Percentiles rank a stretch among this genome's conserved stretches.
phyloP scores from a whole-genome alignment of 2,888 invertebrate species.

The Agrotis ipsilon region DNA sequence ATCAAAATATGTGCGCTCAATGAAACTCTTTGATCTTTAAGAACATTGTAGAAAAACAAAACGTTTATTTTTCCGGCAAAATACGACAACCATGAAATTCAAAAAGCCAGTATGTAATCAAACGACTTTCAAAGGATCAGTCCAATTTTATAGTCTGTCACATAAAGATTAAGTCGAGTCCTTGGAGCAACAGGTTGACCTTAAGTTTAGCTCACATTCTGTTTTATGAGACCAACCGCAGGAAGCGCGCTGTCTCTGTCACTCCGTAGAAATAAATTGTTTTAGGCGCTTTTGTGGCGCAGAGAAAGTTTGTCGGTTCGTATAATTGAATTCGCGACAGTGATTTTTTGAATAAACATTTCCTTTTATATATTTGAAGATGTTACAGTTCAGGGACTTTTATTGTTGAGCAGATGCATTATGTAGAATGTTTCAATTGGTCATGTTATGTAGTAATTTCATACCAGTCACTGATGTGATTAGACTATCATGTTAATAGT shows the following conservation, averaged over 20 bases:
- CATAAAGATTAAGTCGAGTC: slow-evolving; percentile 27
- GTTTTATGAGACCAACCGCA: slow-evolving; percentile 12
- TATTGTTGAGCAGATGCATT: background rate
- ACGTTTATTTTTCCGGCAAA: background rate
- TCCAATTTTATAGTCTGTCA: slow-evolving; percentile 36
- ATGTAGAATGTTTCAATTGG: background rate
- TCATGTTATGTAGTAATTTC: background rate
- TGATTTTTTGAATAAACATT: background rate
- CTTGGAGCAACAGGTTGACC: slow-evolving; percentile 53
- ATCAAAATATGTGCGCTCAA: too few species aligned
- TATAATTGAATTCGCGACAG: background rate
- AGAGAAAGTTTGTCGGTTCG: slow-evolving; percentile 1
- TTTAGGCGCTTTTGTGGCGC: background rate
- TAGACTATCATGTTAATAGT: too few species aligned
- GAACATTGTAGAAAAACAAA: background rate
- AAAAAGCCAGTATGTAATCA: slow-evolving; percentile 1
- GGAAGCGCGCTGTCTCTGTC: background rate
- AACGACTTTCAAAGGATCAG: slow-evolving; percentile 10
- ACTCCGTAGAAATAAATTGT: slow-evolving; percentile 5
- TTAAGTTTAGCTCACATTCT: slow-evolving; percentile 16
- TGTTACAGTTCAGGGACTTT: background rate
- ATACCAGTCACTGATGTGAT: background rate
- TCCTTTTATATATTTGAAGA: background rate
- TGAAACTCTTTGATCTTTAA: too few species aligned
- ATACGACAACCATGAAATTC: background rate